Evolutionary conservation across 2,113 vertebrate species (phyloP).

Genomic region (Pomatostomus ruficeps): DNA sequence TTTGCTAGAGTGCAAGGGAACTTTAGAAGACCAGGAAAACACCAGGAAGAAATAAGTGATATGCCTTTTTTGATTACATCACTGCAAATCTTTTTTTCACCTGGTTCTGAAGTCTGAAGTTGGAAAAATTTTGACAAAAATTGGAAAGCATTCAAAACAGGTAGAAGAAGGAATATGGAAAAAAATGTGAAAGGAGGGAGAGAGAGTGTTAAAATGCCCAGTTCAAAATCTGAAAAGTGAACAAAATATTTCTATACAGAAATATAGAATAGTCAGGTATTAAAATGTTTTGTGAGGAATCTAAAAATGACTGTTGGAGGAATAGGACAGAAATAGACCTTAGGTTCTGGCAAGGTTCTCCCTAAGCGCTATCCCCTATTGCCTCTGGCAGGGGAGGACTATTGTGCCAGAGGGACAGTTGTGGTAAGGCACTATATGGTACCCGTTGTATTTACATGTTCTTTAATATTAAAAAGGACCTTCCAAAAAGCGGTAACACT

Average conservation of each 20-base stretch:
- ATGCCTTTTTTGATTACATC: not conserved
- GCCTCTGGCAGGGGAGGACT: not conserved
- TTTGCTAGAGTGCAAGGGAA: not conserved
- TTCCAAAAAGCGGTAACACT: not conserved
- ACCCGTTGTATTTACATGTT: not conserved
- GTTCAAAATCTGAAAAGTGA: not conserved
- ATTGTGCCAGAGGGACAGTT: not conserved
- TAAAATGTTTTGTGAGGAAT: not conserved
- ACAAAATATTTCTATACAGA: not conserved
- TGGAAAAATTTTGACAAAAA: not conserved
- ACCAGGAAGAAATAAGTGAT: not conserved
- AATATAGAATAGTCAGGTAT: not conserved
- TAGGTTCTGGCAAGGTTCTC: not conserved
- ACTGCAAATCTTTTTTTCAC: not conserved
- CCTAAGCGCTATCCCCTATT: not conserved
- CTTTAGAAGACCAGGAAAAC: not conserved
- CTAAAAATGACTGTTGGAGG: not conserved
- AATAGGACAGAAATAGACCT: not conserved
- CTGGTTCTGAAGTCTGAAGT: not conserved
- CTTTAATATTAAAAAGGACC: not conserved
- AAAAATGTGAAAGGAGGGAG: not conserved
- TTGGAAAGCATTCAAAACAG: not conserved
- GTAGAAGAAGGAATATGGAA: not conserved
- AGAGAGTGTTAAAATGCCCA: not conserved
- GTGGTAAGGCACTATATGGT: not conserved